phyloP scores from a whole-genome alignment of 2,113 vertebrate genomes.

The Ginglymostoma cirratum region DNA sequence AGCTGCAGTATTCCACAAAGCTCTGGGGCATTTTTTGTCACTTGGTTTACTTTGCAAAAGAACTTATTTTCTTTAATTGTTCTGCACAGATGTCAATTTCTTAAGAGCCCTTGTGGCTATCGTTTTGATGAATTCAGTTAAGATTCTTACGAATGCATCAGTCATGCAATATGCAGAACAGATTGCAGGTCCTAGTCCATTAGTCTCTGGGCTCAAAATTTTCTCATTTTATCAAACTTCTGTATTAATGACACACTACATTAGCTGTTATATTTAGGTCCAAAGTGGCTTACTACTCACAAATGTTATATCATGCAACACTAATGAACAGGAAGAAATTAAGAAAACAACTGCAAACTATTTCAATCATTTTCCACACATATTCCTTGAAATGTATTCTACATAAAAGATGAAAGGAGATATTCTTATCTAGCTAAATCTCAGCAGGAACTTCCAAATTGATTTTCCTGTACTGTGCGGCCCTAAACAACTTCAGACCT shows the following conservation, averaged over 20 bases:
- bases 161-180: constrained; percentile 34
- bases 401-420: neutral
- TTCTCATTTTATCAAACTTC: constrained; percentile 4
- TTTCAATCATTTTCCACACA: neutral
- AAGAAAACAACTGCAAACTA: neutral
- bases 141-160: constrained; percentile 1
- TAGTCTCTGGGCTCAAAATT: constrained; percentile 24
- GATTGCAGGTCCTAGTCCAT: constrained; percentile 34
- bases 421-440: neutral
- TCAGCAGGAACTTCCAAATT: neutral
- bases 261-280: constrained; percentile 30
- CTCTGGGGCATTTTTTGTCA: constrained; percentile 13
- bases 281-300: neutral
- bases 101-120: constrained; percentile 27
- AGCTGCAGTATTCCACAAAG: neutral
- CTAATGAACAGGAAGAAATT: constrained; percentile 35
- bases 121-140: constrained; percentile 13
- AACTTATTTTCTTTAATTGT: constrained; percentile 37
- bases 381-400: neutral
- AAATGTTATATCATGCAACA: constrained; percentile 18
- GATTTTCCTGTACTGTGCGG: neutral
- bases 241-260: constrained; percentile 33
- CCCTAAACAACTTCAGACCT: neutral
- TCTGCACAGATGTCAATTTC: constrained; percentile 30
- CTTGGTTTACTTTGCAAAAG: constrained; percentile 21